phyloP scores from a whole-genome alignment of 2,113 vertebrate species.

The Vulpes vulpes region DNA sequence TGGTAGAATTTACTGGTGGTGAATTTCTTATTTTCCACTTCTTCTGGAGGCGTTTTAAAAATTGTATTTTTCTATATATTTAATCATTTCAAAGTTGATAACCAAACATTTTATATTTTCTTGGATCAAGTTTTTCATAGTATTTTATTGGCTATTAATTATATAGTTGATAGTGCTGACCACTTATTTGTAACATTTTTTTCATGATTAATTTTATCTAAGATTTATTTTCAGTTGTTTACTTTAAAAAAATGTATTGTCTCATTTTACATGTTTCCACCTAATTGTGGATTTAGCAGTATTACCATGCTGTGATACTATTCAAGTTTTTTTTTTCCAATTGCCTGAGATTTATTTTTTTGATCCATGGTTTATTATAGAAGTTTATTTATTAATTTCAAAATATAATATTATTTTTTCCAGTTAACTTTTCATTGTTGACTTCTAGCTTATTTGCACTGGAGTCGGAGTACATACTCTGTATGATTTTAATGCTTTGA shows the following conservation, averaged over 20 bases:
- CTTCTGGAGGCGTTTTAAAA: not conserved
- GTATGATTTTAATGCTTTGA: not conserved
- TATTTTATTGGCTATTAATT: not conserved
- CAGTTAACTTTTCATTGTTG: not conserved
- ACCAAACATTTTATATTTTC: not conserved
- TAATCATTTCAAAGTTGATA: not conserved
- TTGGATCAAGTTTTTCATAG: not conserved
- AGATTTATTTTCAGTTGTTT: not conserved
- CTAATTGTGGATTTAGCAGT: not conserved
- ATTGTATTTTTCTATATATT: not conserved
- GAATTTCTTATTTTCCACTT: not conserved
- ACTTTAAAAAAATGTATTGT: not conserved
- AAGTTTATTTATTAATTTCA: not conserved
- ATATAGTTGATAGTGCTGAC: not conserved
- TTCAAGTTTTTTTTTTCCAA: not conserved
- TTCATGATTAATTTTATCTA: not conserved
- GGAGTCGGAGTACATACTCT: not conserved
- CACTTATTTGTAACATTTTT: not conserved
- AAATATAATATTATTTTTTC: constrained; percentile 3
- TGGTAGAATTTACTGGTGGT: not conserved
- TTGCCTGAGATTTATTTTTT: not conserved
- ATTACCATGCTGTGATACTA: not conserved
- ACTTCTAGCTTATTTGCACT: not conserved
- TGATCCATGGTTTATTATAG: not conserved
- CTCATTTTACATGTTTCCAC: not conserved